Conservation (phyloP, 2,797 vertebrate species). For the Salmo trutta region DNA sequence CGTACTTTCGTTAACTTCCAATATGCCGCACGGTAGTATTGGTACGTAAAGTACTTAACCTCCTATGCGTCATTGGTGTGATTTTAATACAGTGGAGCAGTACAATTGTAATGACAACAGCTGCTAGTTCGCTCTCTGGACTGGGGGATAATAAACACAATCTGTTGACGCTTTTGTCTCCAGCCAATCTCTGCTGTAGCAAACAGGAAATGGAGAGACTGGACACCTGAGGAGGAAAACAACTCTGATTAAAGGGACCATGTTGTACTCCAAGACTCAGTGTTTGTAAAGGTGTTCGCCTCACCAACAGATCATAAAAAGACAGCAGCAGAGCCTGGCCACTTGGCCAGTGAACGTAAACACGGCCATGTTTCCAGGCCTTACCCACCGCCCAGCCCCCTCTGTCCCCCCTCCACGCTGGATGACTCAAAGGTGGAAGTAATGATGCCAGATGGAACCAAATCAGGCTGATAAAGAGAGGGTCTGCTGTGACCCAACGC, state of each 20-base stretch:
- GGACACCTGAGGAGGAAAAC: constrained; percentile 39
- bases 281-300: neutral
- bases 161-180: constrained; percentile 7
- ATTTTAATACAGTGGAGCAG: constrained; percentile 34
- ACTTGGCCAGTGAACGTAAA: constrained; percentile 52
- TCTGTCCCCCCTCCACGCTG: constrained; percentile 23
- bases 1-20: constrained; percentile 22
- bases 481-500: constrained; percentile 49
- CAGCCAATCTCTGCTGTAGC: constrained; percentile 25
- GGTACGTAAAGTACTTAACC: constrained; percentile 23
- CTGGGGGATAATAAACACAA: neutral
- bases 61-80: constrained; percentile 39
- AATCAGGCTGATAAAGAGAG: constrained; percentile 69
- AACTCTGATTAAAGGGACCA: constrained; percentile 12
- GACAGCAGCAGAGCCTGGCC: neutral
- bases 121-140: constrained; percentile 27
- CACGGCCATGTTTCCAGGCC: constrained; percentile 47
- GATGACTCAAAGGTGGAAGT: constrained; percentile 58
- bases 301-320: constrained; percentile 29
- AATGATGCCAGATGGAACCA: constrained; percentile 74
- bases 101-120: constrained; percentile 15
- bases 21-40: constrained; percentile 28
- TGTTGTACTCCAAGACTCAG: constrained; percentile 16
- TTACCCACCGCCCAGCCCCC: neutral
- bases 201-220: constrained; percentile 2